phyloP scores from a whole-genome alignment of 1,140 invertebrate species.

The Antheraea pernyi region DNA sequence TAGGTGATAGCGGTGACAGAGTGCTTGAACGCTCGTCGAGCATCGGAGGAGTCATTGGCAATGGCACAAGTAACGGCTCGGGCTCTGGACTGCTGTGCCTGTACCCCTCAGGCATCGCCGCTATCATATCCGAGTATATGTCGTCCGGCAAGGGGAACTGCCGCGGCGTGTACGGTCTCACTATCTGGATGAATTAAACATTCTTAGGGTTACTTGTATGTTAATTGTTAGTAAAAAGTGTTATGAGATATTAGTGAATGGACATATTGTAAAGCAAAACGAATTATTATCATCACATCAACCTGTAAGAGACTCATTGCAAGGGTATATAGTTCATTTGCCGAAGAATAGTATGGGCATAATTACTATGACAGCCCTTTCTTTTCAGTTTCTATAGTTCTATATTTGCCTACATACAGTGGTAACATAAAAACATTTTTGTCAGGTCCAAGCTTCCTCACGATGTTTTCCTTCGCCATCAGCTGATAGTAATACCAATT shows the following conservation, averaged over 20 bases:
- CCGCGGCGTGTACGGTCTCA: slow-evolving; percentile 86
- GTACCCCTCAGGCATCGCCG: slow-evolving; percentile 84
- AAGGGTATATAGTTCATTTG: too few species aligned
- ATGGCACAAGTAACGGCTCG: slow-evolving; percentile 37
- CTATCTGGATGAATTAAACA: slow-evolving; percentile 52
- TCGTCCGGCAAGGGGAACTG: slow-evolving; percentile 87
- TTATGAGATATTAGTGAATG: background rate
- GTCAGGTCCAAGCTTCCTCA: too few species aligned
- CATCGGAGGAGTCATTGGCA: slow-evolving; percentile 39
- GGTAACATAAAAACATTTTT: too few species aligned
- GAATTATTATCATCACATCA: too few species aligned
- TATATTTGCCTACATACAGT: too few species aligned
- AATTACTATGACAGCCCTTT: too few species aligned
- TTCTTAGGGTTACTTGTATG: slow-evolving; percentile 21
- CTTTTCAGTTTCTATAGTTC: too few species aligned
- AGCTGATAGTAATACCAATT: too few species aligned
- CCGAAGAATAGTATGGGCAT: too few species aligned
- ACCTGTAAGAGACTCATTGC: too few species aligned
- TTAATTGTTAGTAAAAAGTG: slow-evolving; percentile 17
- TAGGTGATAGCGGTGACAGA: slow-evolving; percentile 50
- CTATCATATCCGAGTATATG: slow-evolving; percentile 85
- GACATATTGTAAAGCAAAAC: background rate
- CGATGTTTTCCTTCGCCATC: too few species aligned
- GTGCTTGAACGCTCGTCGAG: slow-evolving; percentile 43
- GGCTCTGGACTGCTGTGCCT: slow-evolving; percentile 58